Evolutionary conservation across 1,140 invertebrate genomes (phyloP), one percentile per base, ranked within the genome.

Genomic region (Drosophila paulistorum): DNA sequence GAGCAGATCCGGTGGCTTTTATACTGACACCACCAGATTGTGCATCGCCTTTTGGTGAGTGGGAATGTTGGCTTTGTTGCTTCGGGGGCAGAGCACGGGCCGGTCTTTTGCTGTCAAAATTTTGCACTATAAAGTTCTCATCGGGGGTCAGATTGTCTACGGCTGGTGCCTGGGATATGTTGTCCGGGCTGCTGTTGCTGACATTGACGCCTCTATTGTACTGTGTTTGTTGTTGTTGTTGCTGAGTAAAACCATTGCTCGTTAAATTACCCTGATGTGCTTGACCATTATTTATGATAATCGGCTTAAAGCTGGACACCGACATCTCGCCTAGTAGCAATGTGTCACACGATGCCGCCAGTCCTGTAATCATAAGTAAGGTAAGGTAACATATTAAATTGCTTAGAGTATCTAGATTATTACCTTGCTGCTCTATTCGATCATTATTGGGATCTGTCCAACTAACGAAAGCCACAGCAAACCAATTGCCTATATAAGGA

Each of bases 401-500:
- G 30, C 13, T 58, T 17, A 60, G 5, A 17, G 26, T 1, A 42
- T 9, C 2, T 11, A 2, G 3, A 10, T 20, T 2, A 58, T 69
- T 91, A 96, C 96, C 96, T 94, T 96, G 94, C 76, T 96, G 96
- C 73, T 94, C 94, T 74, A 96, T 96, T 75, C 94, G 94, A 68
- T 95, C 94, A 30, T 93, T 93, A 77, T 94, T 94, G 7, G 95
- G 96, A 93, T 96, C 95, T 23, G 94, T 93, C 94, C 95, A 96
- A 33, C 95, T 94, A 66, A 96, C 93, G 92, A 96, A 97, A 6
- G 95, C 95, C 35, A 96, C 94, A 1, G 95, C 95, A 92, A 95
- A 97, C 96, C 96, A 97, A 78, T 95, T 94, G 2, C 96, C 96
- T 0, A 96, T 94, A 9, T 94, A 92, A 0, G 96, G 96, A 54